Evolutionary conservation across 2,888 invertebrate genomes (phyloP).

Genomic region (Sarcophaga variegata): DNA sequence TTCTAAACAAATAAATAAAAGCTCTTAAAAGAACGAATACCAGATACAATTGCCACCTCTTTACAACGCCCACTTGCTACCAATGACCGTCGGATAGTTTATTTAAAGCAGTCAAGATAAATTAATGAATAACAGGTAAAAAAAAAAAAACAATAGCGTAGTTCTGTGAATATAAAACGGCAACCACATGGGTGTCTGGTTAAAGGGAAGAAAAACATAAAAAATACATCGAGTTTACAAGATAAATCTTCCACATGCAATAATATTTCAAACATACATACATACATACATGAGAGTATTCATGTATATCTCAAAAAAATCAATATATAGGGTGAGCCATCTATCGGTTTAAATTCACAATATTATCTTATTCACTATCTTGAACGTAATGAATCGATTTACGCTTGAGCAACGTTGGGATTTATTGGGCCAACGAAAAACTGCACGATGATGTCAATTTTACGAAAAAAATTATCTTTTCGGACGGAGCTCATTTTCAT

Average conservation of each 20-base stretch:
- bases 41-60: constrained; percentile 32
- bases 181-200: not conserved
- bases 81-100: constrained; percentile 8
- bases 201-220: constrained; percentile 5
- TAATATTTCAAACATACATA: not conserved
- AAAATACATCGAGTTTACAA: constrained; percentile 17
- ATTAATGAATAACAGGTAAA: constrained; percentile 37
- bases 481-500: too few species aligned
- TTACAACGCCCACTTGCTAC: constrained; percentile 44
- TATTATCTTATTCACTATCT: too few species aligned
- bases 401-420: too few species aligned
- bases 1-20: not conserved
- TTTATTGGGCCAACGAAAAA: too few species aligned
- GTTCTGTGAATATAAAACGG: not conserved
- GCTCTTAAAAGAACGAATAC: not conserved
- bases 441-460: too few species aligned
- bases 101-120: not conserved
- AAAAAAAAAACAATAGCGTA: constrained; percentile 13
- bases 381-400: too few species aligned
- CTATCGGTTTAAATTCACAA: too few species aligned
- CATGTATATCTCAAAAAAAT: too few species aligned
- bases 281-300: too few species aligned
- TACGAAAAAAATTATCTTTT: too few species aligned
- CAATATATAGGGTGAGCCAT: too few species aligned
- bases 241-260: not conserved